phyloP scores from a whole-genome alignment of 37 sponge, comb jelly and placozoan species.

The Tethya wilhelma region DNA sequence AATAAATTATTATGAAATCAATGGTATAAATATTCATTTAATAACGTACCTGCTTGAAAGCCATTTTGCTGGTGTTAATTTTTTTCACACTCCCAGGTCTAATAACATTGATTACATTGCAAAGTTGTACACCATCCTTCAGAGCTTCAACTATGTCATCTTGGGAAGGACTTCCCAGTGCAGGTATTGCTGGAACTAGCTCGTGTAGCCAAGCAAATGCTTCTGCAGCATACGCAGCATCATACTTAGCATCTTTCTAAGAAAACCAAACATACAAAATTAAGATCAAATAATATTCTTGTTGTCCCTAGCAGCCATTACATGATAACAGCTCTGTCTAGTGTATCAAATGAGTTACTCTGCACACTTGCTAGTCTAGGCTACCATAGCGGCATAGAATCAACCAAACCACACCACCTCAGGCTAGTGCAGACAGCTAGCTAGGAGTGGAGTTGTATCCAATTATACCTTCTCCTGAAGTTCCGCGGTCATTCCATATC shows the following conservation, averaged over 20 bases:
- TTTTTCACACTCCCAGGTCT: constrained; percentile 75
- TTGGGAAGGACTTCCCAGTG: not conserved
- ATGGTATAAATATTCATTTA: too few species aligned
- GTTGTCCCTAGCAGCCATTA: not conserved
- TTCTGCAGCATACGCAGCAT: constrained; percentile 53
- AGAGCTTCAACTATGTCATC: constrained; percentile 40
- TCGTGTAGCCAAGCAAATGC: constrained; percentile 71
- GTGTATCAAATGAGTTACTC: too few species aligned
- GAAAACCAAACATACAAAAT: not conserved
- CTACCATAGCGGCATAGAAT: too few species aligned
- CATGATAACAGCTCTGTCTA: too few species aligned
- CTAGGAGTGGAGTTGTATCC: not conserved
- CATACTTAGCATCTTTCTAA: constrained; percentile 63
- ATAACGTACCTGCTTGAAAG: constrained; percentile 74
- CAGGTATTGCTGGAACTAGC: constrained; percentile 52
- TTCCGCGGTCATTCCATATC: constrained; percentile 83
- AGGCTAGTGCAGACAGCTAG: not conserved
- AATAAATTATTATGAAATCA: too few species aligned
- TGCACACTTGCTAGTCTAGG: too few species aligned
- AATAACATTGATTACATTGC: constrained; percentile 77
- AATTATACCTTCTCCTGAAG: constrained; percentile 43
- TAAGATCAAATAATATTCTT: not conserved
- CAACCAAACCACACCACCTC: too few species aligned
- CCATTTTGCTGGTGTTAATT: constrained; percentile 77
- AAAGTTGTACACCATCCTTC: constrained; percentile 71